A percentile compares a stretch with the other conserved stretches of the same genome.
phyloP scores from a whole-genome alignment of 2,113 vertebrate genomes.

The Malurus cyaneus region DNA sequence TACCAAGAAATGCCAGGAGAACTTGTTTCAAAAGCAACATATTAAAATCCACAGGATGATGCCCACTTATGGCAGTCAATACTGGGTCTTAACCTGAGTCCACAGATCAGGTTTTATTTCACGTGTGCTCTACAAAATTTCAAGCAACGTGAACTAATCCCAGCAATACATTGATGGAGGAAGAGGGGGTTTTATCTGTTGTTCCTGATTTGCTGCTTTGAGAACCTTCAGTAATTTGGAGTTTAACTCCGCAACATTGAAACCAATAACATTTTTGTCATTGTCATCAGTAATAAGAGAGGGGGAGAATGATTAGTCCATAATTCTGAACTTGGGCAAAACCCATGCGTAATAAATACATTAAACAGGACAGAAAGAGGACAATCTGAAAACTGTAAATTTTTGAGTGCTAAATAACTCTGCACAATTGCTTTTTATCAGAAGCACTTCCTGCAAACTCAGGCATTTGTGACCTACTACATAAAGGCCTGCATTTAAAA shows the following conservation, averaged over 20 bases:
- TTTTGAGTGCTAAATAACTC: background rate
- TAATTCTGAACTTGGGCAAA: background rate
- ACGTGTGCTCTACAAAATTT: background rate
- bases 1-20: background rate
- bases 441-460: background rate
- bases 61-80: background rate
- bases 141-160: background rate
- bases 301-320: background rate
- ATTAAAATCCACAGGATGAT: background rate
- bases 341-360: background rate
- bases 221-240: background rate
- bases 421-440: background rate
- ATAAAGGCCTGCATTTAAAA: background rate
- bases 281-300: background rate
- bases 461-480: background rate
- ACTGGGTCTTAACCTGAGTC: background rate
- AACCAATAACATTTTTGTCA: background rate
- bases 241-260: background rate
- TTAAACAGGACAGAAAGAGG: background rate
- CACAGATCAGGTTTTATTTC: background rate
- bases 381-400: background rate
- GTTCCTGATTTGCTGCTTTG: background rate
- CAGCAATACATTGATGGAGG: background rate
- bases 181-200: background rate
- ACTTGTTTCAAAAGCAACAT: background rate